Percentiles rank a stretch among this genome's conserved stretches.
These are phyloP conservation scores for Drosophila jambulina DNA, from an alignment of 1,140 invertebrate species.

Conservation along the genomic window DNA sequence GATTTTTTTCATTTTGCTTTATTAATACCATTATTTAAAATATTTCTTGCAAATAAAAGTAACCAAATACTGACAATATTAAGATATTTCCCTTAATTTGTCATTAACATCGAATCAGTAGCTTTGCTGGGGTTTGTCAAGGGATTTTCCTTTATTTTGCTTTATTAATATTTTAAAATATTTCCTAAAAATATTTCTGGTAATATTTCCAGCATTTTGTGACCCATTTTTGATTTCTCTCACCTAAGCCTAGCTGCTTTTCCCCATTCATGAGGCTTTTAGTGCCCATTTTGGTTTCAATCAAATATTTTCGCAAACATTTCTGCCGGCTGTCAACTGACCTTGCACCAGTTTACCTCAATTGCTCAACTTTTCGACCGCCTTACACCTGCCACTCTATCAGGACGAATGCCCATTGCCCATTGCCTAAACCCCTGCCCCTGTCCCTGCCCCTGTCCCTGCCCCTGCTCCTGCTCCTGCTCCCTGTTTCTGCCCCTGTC, in stretches of 20 bases:
- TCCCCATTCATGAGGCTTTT: background rate
- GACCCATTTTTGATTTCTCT: background rate
- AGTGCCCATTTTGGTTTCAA: background rate
- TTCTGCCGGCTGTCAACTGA: conserved; percentile 25
- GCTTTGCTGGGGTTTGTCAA: no score
- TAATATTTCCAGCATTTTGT: background rate
- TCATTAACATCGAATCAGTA: no score
- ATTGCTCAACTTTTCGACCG: conserved; percentile 30
- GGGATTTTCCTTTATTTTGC: no score
- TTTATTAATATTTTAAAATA: background rate
- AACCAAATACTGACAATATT: no score
- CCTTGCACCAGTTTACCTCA: conserved; percentile 34
- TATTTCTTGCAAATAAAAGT: background rate
- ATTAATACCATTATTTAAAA: background rate
- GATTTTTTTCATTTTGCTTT: background rate
- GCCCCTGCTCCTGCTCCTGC: background rate
- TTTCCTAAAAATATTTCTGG: background rate
- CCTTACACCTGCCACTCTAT: conserved; percentile 19
- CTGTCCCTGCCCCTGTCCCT: background rate
- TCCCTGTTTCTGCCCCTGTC: no score
- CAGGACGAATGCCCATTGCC: background rate
- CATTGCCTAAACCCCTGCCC: background rate
- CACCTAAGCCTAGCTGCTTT: background rate
- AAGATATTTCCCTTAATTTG: no score
- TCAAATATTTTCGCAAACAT: background rate